Percentiles rank a stretch among this genome's conserved stretches.
These are phyloP conservation scores for Ochotona princeps DNA, from an alignment of 2,113 vertebrate species.

Conservation along the genomic window DNA sequence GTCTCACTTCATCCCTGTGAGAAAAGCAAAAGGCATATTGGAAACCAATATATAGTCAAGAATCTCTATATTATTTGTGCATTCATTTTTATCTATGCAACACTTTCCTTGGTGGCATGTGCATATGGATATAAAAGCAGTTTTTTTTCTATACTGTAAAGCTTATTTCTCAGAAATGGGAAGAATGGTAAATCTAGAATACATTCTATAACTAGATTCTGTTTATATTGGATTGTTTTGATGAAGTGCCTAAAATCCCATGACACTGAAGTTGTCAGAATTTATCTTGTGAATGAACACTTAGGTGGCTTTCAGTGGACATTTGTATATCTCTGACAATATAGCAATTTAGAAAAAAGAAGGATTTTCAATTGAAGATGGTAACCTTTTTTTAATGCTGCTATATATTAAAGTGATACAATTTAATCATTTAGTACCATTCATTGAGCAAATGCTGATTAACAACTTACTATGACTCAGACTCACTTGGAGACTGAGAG, in stretches of 20 bases:
- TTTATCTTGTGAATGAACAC: neutral
- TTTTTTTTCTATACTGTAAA: neutral
- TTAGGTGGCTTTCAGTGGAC: neutral
- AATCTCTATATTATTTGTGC: neutral
- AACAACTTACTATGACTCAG: neutral
- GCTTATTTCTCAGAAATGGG: neutral
- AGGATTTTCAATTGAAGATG: neutral
- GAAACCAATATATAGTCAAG: neutral
- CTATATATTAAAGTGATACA: neutral
- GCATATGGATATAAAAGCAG: neutral
- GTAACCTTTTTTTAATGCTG: neutral
- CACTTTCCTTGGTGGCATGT: neutral
- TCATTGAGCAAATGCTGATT: neutral
- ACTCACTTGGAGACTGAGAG: neutral
- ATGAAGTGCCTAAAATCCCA: neutral
- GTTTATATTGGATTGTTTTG: neutral
- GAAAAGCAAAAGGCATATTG: neutral
- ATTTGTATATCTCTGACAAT: neutral
- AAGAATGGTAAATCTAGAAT: neutral
- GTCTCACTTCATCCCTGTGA: neutral
- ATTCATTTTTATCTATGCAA: neutral
- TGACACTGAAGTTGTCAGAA: neutral
- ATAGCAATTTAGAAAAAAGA: conserved; percentile 14
- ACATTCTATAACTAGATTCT: neutral
- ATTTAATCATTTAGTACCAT: neutral